Percentiles rank a stretch among this genome's conserved stretches.
These are phyloP conservation scores for Enteromius thamalakanensis DNA, from an alignment of 2,797 vertebrate species.

Conservation along the genomic window DNA sequence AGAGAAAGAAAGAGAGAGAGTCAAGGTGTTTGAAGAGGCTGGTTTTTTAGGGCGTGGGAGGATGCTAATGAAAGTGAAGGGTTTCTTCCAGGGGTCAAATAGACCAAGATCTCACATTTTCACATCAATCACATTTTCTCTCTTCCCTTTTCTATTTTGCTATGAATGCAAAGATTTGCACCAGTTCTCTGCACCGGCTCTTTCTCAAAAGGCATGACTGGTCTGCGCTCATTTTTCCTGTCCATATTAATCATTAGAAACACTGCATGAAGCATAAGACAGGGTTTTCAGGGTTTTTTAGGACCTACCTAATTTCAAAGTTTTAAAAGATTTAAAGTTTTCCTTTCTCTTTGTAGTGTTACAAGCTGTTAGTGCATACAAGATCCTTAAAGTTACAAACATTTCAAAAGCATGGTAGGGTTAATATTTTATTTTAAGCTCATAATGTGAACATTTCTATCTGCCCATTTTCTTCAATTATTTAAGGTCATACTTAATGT, in stretches of 20 bases:
- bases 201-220: not conserved
- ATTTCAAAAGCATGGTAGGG: not conserved
- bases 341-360: too few relatives aligned
- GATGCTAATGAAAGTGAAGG: constrained; percentile 72
- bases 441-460: not conserved
- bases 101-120: constrained; percentile 61
- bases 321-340: too few relatives aligned
- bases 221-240: constrained; percentile 19
- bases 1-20: constrained; percentile 29
- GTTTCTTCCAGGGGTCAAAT: constrained; percentile 64
- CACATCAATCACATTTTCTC: constrained; percentile 28
- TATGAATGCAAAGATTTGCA: constrained; percentile 37
- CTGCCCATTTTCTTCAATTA: not conserved
- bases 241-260: constrained; percentile 38
- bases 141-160: not conserved
- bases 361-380: too few relatives aligned
- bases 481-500: not conserved
- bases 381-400: too few relatives aligned
- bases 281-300: too few relatives aligned
- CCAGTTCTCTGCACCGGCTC: not conserved
- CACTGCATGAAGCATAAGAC: too few relatives aligned
- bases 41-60: constrained; percentile 68
- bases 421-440: not conserved
- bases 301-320: too few relatives aligned
- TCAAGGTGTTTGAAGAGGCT: constrained; percentile 68